Evolutionary conservation across 2,113 vertebrate genomes (phyloP).

Genomic region (Alligator mississippiensis): DNA sequence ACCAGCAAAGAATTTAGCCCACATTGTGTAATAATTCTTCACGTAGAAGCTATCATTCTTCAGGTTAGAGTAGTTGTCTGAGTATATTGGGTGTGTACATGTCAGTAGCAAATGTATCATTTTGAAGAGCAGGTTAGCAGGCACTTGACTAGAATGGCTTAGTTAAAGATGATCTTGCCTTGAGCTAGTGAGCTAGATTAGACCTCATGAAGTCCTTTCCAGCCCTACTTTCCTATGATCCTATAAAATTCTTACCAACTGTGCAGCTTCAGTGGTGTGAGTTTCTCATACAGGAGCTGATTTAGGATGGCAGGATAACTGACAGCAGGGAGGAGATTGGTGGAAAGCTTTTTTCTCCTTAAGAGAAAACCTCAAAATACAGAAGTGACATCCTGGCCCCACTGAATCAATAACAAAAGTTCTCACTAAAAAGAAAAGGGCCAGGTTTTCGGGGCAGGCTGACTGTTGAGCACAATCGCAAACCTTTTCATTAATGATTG

Average conservation of each 20-base stretch:
- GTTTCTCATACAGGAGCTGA: not conserved
- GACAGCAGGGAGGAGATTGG: not conserved
- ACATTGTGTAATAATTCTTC: accelerated
- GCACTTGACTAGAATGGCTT: too few relatives aligned
- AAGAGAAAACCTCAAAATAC: not conserved
- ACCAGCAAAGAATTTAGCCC: not conserved
- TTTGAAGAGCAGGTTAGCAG: too few relatives aligned
- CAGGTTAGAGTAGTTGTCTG: not conserved
- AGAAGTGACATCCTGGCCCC: not conserved
- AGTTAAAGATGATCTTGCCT: too few relatives aligned
- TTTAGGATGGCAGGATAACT: not conserved
- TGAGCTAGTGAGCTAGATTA: too few relatives aligned
- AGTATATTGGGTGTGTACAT: not conserved
- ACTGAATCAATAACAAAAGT: not conserved
- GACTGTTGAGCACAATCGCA: not conserved
- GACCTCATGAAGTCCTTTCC: too few relatives aligned
- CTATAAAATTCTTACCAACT: not conserved
- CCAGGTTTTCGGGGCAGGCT: not conserved
- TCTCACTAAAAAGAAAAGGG: not conserved
- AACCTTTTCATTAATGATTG: not conserved
- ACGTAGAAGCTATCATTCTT: not conserved
- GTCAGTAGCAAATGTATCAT: not conserved
- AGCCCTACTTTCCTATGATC: too few relatives aligned
- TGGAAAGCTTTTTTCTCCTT: accelerated
- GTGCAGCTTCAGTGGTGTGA: not conserved